These are phyloP conservation scores for Aphrocallistes beatrix DNA, from an alignment of 37 sponge, comb jelly and placozoan species.

Conservation along the genomic window DNA sequence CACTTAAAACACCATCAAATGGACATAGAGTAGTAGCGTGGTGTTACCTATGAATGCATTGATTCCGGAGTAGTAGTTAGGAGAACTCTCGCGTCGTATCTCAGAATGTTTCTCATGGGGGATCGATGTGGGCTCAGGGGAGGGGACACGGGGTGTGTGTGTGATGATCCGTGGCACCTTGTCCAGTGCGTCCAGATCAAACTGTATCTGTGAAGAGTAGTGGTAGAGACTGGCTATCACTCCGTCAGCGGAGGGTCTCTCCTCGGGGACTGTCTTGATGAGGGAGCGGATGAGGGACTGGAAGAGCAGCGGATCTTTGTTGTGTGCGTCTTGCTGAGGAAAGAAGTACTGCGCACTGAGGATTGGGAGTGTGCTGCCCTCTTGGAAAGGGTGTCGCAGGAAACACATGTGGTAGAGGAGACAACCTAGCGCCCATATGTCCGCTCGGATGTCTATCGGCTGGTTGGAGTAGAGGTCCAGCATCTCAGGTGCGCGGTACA, in stretches of 20 bases:
- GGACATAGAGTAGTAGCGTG: neutral
- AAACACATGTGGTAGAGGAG: conserved; percentile 71
- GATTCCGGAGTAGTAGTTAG: neutral
- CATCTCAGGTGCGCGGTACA: conserved; percentile 95
- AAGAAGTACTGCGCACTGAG: conserved; percentile 77
- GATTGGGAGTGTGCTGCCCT: conserved; percentile 58
- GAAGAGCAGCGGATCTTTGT: neutral
- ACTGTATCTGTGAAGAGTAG: neutral
- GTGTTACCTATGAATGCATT: neutral
- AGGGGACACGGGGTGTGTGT: too few relatives aligned
- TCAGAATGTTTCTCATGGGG: neutral
- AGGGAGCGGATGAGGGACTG: conserved; percentile 11
- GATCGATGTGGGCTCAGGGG: neutral
- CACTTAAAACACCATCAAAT: neutral
- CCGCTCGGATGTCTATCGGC: conserved; percentile 58
- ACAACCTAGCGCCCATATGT: conserved; percentile 87
- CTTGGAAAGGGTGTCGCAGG: conserved; percentile 71
- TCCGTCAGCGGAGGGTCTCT: neutral
- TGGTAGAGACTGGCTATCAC: conserved; percentile 13
- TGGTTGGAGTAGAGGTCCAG: conserved; percentile 81
- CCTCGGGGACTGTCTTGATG: neutral
- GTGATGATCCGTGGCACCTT: neutral
- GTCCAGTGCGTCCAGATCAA: neutral
- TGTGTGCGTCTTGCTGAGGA: conserved; percentile 31
- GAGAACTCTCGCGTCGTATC: too few relatives aligned